phyloP scores from a whole-genome alignment of 2,797 vertebrate genomes.

The Oceanodroma leucorhoa region DNA sequence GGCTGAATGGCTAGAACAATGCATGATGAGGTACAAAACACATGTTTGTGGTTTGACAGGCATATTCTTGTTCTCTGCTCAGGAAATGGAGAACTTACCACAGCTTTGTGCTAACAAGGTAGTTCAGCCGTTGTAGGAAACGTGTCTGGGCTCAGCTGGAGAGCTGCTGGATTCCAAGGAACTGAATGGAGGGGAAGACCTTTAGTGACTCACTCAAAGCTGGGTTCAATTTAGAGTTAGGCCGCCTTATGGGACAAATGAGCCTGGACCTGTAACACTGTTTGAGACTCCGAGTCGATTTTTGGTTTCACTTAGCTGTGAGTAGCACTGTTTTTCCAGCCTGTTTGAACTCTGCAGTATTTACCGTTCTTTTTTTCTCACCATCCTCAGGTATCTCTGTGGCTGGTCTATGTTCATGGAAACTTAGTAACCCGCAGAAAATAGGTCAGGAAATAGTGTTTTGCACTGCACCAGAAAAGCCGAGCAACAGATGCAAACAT shows the following conservation, averaged over 20 bases:
- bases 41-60: background rate
- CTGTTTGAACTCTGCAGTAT: background rate
- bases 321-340: background rate
- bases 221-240: background rate
- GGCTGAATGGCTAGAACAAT: background rate
- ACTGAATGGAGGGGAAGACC: background rate
- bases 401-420: background rate
- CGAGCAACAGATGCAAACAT: fast-evolving
- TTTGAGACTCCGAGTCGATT: background rate
- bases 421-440: background rate
- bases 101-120: background rate
- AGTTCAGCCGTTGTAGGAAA: background rate
- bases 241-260: background rate
- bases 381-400: background rate
- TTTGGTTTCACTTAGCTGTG: background rate
- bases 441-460: background rate
- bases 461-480: background rate
- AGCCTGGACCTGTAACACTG: background rate
- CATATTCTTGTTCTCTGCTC: background rate
- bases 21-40: fast-evolving
- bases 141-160: background rate
- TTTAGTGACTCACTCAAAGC: background rate
- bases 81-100: background rate
- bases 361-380: background rate
- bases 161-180: background rate